A percentile compares a stretch with the other conserved stretches of the same genome.
Conservation (phyloP, 2,888 invertebrate genomes). For the Tuta absoluta region DNA sequence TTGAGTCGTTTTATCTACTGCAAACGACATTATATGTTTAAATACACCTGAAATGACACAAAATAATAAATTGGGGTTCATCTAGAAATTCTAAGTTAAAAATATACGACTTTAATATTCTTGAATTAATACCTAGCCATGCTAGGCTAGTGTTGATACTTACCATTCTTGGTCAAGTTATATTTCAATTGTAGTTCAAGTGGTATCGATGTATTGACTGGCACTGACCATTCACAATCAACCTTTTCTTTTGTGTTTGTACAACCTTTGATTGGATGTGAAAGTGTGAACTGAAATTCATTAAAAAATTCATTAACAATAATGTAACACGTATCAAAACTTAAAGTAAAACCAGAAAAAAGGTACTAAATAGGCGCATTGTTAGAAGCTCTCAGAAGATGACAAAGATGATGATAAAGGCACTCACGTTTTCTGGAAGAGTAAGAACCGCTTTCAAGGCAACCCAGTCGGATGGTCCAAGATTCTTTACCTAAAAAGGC, state of each 20-base stretch:
- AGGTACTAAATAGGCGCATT: too few relatives aligned
- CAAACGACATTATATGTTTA: too few relatives aligned
- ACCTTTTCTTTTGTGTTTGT: conserved; percentile 32
- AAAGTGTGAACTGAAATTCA: conserved; percentile 47
- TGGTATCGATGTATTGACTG: conserved; percentile 53
- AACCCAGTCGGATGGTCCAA: conserved; percentile 67
- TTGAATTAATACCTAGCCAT: too few relatives aligned
- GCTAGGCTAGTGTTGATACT: too few relatives aligned
- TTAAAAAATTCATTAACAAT: background rate
- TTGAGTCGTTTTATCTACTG: too few relatives aligned
- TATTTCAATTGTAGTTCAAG: conserved; percentile 52
- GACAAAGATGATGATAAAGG: background rate
- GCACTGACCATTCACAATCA: conserved; percentile 52
- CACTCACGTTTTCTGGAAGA: conserved; percentile 53
- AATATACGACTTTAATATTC: too few relatives aligned
- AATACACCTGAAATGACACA: too few relatives aligned
- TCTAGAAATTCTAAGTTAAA: too few relatives aligned
- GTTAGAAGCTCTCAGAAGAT: too few relatives aligned
- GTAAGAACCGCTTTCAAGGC: conserved; percentile 45
- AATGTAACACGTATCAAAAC: too few relatives aligned
- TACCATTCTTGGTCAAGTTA: conserved; percentile 56
- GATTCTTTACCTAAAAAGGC: conserved; percentile 60
- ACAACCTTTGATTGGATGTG: conserved; percentile 52
- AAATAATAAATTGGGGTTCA: too few relatives aligned
- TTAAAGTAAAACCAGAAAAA: too few relatives aligned